A percentile compares a stretch with the other conserved stretches of the same genome.
These are phyloP conservation scores for Entomobrya multifasciata DNA, from an alignment of 2,888 invertebrate genomes.

Conservation along the genomic window DNA sequence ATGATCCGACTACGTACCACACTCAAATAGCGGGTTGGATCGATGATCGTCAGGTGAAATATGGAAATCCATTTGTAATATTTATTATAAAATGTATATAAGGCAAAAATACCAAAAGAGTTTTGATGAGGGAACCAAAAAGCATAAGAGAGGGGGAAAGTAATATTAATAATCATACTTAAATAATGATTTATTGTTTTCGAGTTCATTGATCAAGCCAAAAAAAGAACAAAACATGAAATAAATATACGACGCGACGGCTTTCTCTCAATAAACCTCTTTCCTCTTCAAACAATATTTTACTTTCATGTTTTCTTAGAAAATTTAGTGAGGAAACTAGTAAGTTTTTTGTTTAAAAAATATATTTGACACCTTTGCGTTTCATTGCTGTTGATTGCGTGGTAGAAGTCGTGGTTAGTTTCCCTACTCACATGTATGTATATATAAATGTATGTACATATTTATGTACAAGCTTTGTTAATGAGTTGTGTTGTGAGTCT, in stretches of 20 bases:
- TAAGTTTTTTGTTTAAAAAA: background rate
- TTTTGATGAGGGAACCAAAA: background rate
- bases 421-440: background rate
- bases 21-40: constrained; percentile 77
- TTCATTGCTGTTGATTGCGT: background rate
- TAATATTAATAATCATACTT: background rate
- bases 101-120: background rate
- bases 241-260: background rate
- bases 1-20: constrained; percentile 75
- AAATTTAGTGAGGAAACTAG: too few relatives aligned
- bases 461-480: too few relatives aligned
- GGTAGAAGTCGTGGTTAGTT: background rate
- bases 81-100: background rate
- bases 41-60: constrained; percentile 77
- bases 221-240: background rate
- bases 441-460: too few relatives aligned
- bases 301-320: too few relatives aligned
- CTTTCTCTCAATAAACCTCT: background rate
- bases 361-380: background rate
- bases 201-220: constrained; percentile 1
- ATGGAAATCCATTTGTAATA: constrained; percentile 28
- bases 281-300: background rate
- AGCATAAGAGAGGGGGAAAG: background rate
- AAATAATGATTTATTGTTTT: constrained; percentile 39
- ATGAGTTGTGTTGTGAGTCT: too few relatives aligned